Conservation (phyloP, 2,888 invertebrate genomes). For the Dicranocentrus wangi region DNA sequence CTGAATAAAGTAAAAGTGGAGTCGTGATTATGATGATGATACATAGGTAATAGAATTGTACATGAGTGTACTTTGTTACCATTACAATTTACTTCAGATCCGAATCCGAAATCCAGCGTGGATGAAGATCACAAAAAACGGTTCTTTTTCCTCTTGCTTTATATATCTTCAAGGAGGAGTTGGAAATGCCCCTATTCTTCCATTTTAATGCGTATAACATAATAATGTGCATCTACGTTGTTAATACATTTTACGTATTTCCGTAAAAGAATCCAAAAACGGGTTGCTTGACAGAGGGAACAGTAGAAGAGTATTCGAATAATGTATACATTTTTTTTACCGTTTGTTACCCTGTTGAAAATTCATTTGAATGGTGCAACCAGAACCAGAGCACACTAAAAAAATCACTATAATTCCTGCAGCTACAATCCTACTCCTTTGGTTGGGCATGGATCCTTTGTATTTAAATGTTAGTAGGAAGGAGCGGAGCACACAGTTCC, state of each 20-base stretch:
- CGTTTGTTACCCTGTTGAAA: constrained; percentile 54
- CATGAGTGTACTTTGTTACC: constrained; percentile 49
- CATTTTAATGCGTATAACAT: constrained; percentile 56
- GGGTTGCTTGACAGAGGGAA: constrained; percentile 41
- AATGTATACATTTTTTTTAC: constrained; percentile 7
- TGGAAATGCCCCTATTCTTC: constrained; percentile 28
- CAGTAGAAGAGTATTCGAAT: constrained; percentile 11
- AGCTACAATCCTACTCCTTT: constrained; percentile 29
- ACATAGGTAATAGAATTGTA: constrained; percentile 61
- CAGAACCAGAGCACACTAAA: constrained; percentile 27
- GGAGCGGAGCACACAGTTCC: constrained; percentile 5
- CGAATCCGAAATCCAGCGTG: not conserved
- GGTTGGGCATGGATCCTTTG: constrained; percentile 3
- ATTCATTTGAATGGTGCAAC: constrained; percentile 57
- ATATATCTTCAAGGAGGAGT: constrained; percentile 42
- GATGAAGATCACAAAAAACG: constrained; percentile 24
- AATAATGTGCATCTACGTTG: constrained; percentile 53
- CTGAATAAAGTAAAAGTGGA: not conserved
- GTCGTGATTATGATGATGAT: constrained; percentile 53
- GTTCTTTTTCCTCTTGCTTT: constrained; percentile 3
- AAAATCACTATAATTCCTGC: too few species aligned
- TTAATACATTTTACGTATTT: constrained; percentile 62
- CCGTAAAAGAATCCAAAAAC: constrained; percentile 52
- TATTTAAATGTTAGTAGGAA: constrained; percentile 50
- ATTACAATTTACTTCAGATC: constrained; percentile 39